Evolutionary conservation across 2,888 invertebrate genomes (phyloP), one percentile per base, ranked within the genome.

Genomic region (Acleris emargana): DNA sequence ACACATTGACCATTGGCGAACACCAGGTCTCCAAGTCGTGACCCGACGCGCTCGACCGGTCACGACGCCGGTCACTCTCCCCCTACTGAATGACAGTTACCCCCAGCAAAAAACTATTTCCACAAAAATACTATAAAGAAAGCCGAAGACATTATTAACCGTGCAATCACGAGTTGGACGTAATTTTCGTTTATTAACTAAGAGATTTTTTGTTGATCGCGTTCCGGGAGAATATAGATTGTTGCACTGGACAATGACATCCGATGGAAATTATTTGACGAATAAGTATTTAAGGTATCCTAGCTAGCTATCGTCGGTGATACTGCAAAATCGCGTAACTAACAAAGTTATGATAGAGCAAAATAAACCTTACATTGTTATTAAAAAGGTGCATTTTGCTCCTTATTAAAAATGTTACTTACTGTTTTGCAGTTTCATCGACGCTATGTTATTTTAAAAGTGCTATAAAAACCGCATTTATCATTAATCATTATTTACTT

Each of bases 161-260:
- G 87, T 87, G 79, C 76, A 77, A 85, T 90, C 90, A 90, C 90
- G 90, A 87, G 25, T 42, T 54, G 52, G 50, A 38, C 50, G 60
- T 61, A 66, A 66, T 66, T 66, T 61, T 25, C 25, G 61, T 66
- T 61, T 57, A 61, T 57, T 28, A 42, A 64, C 47, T 49, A 52
- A 58, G 53, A 47, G 42, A 22, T 64, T 59, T 58, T 60, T 60
- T 60, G 54, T 54, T 55, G 43, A 52, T 53, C 38, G 49, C 42
- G 18, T 38, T 38, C 38, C 28, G 22, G 55, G 60, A 60, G 55
- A 64, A 60, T 55, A 55, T 50, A 13, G 42, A 58, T 42, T 20
- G 25, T 32, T 57, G 45, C 55, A 57, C 18, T 51, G 25, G 20
- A 66, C 57, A 61, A 66, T 28, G 51, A 57, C n/a, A 55, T 49